phyloP scores from a whole-genome alignment of 2,797 vertebrate species.

The Rachycentron canadum region DNA sequence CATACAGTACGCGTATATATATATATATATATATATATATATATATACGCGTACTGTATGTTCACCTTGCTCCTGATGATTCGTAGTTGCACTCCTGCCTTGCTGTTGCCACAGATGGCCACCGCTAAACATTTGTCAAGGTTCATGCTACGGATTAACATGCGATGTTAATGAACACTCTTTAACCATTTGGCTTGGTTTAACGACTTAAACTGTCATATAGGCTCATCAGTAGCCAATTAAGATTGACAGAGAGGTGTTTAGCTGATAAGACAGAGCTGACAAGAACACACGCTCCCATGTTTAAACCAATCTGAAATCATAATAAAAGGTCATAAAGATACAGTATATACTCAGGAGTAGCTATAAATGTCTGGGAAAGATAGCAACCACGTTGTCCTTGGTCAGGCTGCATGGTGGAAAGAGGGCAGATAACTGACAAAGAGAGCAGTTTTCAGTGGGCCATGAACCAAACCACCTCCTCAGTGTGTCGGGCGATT shows the following conservation, averaged over 20 bases:
- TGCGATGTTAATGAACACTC: neutral
- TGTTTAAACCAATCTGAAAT: slow-evolving; percentile 25
- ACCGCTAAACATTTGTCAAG: neutral
- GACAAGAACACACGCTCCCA: slow-evolving; percentile 20
- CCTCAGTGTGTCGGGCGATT: neutral
- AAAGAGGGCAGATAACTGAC: neutral
- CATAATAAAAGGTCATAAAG: slow-evolving; percentile 53
- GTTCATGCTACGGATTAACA: slow-evolving; percentile 17
- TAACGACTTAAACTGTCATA: slow-evolving; percentile 21
- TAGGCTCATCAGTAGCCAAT: slow-evolving; percentile 20
- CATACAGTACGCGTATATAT: neutral
- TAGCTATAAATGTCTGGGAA: slow-evolving; percentile 25
- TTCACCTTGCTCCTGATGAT: slow-evolving; percentile 37
- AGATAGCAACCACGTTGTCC: slow-evolving; percentile 21
- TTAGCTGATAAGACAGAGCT: slow-evolving; percentile 26
- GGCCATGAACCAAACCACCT: neutral
- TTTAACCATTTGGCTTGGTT: slow-evolving; percentile 19
- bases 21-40: no score
- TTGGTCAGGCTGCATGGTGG: slow-evolving; percentile 8
- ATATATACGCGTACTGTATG: slow-evolving; percentile 23
- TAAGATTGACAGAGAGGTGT: slow-evolving; percentile 28
- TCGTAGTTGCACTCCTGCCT: neutral
- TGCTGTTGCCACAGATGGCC: neutral
- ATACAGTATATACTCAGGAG: slow-evolving; percentile 15
- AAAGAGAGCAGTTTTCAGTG: slow-evolving; percentile 18